These are phyloP conservation scores for Phrynocephalus versicolor DNA, from an alignment of 2,113 vertebrate genomes.

Conservation along the genomic window DNA sequence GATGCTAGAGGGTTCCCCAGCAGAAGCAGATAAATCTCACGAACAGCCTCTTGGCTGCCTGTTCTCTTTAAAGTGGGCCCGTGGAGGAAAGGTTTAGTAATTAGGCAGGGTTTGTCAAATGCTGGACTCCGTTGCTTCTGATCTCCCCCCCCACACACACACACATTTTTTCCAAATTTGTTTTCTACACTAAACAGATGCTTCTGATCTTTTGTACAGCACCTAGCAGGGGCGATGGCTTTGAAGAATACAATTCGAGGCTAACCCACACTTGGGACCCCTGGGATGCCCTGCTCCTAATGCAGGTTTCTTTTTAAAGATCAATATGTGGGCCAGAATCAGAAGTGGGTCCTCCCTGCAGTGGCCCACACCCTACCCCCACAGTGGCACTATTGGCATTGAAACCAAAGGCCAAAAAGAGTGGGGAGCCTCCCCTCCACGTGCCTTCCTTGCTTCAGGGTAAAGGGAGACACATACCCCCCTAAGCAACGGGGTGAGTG, in stretches of 20 bases:
- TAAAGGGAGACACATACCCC: not conserved
- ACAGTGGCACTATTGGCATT: not conserved
- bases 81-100: not conserved
- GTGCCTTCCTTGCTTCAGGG: not conserved
- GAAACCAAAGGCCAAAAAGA: not conserved
- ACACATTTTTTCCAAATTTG: too few relatives aligned
- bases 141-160: too few relatives aligned
- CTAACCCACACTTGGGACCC: not conserved
- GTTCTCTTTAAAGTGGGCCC: too few relatives aligned
- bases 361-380: too few relatives aligned
- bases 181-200: too few relatives aligned
- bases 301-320: not conserved
- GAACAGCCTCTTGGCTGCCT: too few relatives aligned
- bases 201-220: not conserved
- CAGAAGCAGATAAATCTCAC: too few relatives aligned
- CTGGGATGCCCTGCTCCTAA: not conserved
- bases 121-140: not conserved
- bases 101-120: not conserved
- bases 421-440: not conserved
- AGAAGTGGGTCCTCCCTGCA: not conserved
- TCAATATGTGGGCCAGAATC: not conserved
- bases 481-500: not conserved
- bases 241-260: not conserved
- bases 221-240: not conserved
- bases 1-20: not conserved